Conservation (phyloP, 2,888 invertebrate species). For the Parthenolecanium corni region DNA sequence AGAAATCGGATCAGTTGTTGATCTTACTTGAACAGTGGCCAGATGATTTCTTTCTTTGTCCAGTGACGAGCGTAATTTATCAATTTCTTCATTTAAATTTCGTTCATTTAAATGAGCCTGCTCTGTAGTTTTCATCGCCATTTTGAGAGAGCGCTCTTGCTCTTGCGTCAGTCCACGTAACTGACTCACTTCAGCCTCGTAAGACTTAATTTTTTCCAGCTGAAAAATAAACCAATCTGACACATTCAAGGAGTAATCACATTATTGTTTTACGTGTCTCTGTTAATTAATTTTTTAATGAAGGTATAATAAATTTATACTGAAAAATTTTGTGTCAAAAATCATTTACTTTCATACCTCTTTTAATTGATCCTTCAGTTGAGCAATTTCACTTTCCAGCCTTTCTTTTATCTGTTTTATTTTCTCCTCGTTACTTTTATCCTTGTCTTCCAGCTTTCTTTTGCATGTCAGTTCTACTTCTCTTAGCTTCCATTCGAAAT, state of each 20-base stretch:
- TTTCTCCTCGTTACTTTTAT: slow-evolving; percentile 36
- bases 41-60: slow-evolving; percentile 42
- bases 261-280: too few relatives aligned
- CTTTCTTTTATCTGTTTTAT: slow-evolving; percentile 32
- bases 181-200: slow-evolving; percentile 39
- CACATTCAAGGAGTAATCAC: too few relatives aligned
- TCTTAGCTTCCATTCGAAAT: slow-evolving; percentile 74
- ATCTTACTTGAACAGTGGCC: slow-evolving; percentile 39
- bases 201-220: slow-evolving; percentile 38
- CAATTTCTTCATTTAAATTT: slow-evolving; percentile 36
- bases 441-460: slow-evolving; percentile 46
- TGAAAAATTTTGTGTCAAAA: too few relatives aligned
- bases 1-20: too few relatives aligned
- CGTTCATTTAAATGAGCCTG: slow-evolving; percentile 38
- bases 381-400: slow-evolving; percentile 31
- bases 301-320: too few relatives aligned
- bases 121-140: slow-evolving; percentile 38
- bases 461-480: slow-evolving; percentile 61
- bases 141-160: slow-evolving; percentile 38
- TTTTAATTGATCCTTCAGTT: slow-evolving; percentile 30
- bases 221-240: slow-evolving; percentile 30
- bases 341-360: too few relatives aligned
- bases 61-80: slow-evolving; percentile 42
- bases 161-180: slow-evolving; percentile 39
- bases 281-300: too few relatives aligned